phyloP scores from a whole-genome alignment of 35 echinoderm and acorn worm species.

The Lytechinus variegatus region DNA sequence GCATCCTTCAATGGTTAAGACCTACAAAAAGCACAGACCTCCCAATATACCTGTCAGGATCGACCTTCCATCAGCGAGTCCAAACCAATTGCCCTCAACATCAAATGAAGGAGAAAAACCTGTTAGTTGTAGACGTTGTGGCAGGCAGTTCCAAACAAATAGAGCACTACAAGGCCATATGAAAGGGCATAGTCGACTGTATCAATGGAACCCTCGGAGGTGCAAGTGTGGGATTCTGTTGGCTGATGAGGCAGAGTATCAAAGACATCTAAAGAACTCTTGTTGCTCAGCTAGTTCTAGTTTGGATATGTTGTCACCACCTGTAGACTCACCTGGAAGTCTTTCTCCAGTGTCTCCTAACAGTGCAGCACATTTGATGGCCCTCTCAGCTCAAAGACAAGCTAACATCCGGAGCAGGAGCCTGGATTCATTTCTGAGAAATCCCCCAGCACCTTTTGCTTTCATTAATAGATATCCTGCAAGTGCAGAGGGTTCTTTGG shows the following conservation, averaged over 20 bases:
- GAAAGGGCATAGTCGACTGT: conserved; percentile 36
- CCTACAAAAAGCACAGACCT: neutral
- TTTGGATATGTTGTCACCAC: neutral
- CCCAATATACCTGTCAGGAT: neutral
- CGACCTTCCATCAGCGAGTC: neutral
- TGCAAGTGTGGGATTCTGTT: conserved; percentile 44
- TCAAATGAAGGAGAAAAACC: conserved; percentile 15
- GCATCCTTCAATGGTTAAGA: conserved; percentile 29
- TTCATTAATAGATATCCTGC: neutral
- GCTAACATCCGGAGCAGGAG: neutral
- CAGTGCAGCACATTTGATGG: neutral
- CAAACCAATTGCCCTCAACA: neutral
- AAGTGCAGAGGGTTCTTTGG: neutral
- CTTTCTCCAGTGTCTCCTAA: neutral
- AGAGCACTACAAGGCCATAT: conserved; percentile 36
- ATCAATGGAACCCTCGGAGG: conserved; percentile 40
- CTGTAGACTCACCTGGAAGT: neutral
- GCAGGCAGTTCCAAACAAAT: conserved; percentile 14
- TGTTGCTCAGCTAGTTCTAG: neutral
- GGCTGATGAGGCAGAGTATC: conserved; percentile 48
- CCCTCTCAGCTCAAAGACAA: neutral
- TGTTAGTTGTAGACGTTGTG: conserved; percentile 28
- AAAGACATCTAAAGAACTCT: conserved; percentile 21
- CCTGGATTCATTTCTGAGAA: neutral
- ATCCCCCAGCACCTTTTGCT: neutral